Percentiles rank a stretch among this genome's conserved stretches.
Conservation (phyloP, 2,113 vertebrate species). For the Bambusicola thoracicus region DNA sequence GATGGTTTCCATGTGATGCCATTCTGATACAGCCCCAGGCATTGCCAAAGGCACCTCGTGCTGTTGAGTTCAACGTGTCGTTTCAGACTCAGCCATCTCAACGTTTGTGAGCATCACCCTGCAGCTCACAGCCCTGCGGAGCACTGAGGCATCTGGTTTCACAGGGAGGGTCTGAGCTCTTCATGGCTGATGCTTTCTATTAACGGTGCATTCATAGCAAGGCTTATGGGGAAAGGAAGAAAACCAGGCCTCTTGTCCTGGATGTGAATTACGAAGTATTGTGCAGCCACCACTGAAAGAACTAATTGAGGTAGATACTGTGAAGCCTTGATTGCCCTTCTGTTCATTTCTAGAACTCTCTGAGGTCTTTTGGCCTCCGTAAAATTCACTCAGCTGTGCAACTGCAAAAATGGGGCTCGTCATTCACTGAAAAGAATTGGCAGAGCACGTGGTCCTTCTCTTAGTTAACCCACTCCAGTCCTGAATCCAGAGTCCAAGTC, state of each 20-base stretch:
- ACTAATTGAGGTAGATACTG: neutral
- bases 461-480: neutral
- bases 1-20: neutral
- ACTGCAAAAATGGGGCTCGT: neutral
- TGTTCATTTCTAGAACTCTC: neutral
- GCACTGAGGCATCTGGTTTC: neutral
- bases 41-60: neutral
- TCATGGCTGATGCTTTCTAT: neutral
- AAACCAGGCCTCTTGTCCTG: neutral
- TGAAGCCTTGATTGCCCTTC: neutral
- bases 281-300: neutral
- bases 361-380: neutral
- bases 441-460: neutral
- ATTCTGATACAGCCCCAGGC: neutral
- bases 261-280: neutral
- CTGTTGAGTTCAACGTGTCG: neutral
- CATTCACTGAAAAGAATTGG: neutral
- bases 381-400: neutral
- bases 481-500: neutral
- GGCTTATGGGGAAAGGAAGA: neutral
- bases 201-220: neutral
- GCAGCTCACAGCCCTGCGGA: neutral
- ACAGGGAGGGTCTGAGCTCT: neutral
- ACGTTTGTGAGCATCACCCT: neutral
- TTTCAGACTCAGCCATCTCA: neutral